A percentile compares a stretch with the other conserved stretches of the same genome.
phyloP scores from a whole-genome alignment of 2,797 vertebrate genomes.

The Sebastes cheni region DNA sequence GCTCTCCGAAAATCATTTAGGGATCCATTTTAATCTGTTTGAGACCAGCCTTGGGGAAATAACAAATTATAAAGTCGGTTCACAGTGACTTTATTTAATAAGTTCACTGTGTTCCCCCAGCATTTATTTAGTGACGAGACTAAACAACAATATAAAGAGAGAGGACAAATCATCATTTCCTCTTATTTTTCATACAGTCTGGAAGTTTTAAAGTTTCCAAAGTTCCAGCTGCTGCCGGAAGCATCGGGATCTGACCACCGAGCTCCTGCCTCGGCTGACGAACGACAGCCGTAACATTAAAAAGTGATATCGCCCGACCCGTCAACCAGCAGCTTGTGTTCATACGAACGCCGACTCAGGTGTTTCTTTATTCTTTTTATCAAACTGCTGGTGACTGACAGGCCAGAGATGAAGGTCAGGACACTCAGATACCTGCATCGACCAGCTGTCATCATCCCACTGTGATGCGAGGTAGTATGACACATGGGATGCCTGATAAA shows the following conservation, averaged over 20 bases:
- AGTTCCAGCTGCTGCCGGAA: not conserved
- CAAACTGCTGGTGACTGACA: conserved; percentile 14
- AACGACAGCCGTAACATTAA: not conserved
- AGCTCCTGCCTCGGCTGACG: not conserved
- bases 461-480: not conserved
- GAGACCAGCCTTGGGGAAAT: conserved; percentile 36
- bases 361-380: not conserved
- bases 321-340: not conserved
- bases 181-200: not conserved
- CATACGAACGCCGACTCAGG: not conserved
- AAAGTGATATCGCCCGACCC: not conserved
- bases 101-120: not conserved
- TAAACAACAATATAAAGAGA: not conserved
- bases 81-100: conserved; percentile 4
- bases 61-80: conserved; percentile 19
- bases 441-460: conserved; percentile 27
- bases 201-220: not conserved
- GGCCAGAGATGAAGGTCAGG: conserved; percentile 35
- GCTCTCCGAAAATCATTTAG: conserved; percentile 17
- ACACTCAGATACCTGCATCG: conserved; percentile 12
- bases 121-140: not conserved
- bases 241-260: not conserved
- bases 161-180: not conserved
- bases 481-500: conserved; percentile 21
- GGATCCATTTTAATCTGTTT: conserved; percentile 45